Percentiles rank a stretch among this genome's conserved stretches.
These are phyloP conservation scores for Hyles lineata DNA, from an alignment of 2,888 invertebrate species.

Conservation along the genomic window DNA sequence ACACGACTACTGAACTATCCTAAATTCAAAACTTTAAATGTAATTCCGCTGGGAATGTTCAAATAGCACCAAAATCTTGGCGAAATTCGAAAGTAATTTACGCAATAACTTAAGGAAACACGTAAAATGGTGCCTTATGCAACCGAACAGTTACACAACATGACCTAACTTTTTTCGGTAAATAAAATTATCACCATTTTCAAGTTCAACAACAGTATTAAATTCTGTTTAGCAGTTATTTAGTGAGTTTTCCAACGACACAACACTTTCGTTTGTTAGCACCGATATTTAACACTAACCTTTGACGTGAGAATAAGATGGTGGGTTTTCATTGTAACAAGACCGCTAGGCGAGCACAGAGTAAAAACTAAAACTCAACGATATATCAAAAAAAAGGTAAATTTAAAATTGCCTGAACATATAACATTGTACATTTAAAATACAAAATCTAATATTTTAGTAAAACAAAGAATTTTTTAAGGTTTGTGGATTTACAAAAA, in stretches of 20 bases:
- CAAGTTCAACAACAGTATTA: slow-evolving; percentile 61
- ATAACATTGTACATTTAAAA: too few relatives aligned
- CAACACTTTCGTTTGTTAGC: slow-evolving; percentile 48
- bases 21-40: not conserved
- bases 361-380: slow-evolving; percentile 22
- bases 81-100: not conserved
- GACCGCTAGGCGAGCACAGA: slow-evolving; percentile 34
- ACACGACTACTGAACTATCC: too few relatives aligned
- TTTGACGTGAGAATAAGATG: slow-evolving; percentile 37
- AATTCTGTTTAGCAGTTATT: slow-evolving; percentile 43
- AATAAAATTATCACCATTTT: slow-evolving; percentile 47
- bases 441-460: too few relatives aligned
- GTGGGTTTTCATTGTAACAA: slow-evolving; percentile 45
- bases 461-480: not conserved
- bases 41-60: not conserved
- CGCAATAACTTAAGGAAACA: not conserved
- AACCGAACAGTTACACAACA: not conserved
- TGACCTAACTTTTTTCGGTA: not conserved
- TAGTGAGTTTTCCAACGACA: slow-evolving; percentile 42
- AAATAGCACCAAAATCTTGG: not conserved
- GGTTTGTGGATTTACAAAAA: slow-evolving; percentile 35
- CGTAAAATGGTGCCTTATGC: not conserved
- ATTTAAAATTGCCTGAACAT: not conserved
- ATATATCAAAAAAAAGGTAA: slow-evolving; percentile 12
- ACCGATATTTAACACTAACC: slow-evolving; percentile 32